Percentiles rank a stretch among this genome's conserved stretches.
phyloP scores from a whole-genome alignment of 2,113 vertebrate species.

The Sapajus apella region DNA sequence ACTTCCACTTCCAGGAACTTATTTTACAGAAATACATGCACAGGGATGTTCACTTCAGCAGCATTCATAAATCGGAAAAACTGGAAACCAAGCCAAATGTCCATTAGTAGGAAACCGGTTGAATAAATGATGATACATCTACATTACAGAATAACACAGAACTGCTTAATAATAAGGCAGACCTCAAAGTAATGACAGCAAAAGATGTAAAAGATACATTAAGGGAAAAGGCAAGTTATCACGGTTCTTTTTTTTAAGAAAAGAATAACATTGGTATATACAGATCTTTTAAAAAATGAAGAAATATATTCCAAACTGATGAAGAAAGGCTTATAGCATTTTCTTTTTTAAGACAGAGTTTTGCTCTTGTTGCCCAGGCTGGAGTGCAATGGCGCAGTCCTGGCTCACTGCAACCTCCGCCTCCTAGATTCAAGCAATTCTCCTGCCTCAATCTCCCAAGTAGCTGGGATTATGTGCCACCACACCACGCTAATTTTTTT shows the following conservation, averaged over 20 bases:
- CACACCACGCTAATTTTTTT: too few species aligned
- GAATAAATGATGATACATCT: constrained; percentile 16
- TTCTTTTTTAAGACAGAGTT: neutral
- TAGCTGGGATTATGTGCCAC: too few species aligned
- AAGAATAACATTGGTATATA: neutral
- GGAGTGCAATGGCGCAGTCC: too few species aligned
- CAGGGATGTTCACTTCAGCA: neutral
- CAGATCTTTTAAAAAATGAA: neutral
- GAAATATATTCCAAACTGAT: neutral
- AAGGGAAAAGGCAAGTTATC: neutral
- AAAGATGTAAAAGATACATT: neutral
- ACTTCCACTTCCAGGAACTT: constrained; percentile 33
- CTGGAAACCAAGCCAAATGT: constrained; percentile 27
- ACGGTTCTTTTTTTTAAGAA: neutral
- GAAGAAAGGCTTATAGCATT: neutral
- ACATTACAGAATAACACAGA: neutral
- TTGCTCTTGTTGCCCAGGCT: too few species aligned
- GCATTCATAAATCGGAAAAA: constrained; percentile 9
- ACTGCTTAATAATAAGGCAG: neutral
- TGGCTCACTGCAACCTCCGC: too few species aligned
- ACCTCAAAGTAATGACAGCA: neutral
- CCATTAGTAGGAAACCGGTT: constrained; percentile 6
- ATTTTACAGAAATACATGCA: constrained; percentile 11
- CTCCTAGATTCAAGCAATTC: too few species aligned
- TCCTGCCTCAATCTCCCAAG: too few species aligned